Percentiles rank a stretch among this genome's conserved stretches.
Evolutionary conservation across 2,797 vertebrate genomes (phyloP).

Genomic region (Oceanodroma leucorhoa): DNA sequence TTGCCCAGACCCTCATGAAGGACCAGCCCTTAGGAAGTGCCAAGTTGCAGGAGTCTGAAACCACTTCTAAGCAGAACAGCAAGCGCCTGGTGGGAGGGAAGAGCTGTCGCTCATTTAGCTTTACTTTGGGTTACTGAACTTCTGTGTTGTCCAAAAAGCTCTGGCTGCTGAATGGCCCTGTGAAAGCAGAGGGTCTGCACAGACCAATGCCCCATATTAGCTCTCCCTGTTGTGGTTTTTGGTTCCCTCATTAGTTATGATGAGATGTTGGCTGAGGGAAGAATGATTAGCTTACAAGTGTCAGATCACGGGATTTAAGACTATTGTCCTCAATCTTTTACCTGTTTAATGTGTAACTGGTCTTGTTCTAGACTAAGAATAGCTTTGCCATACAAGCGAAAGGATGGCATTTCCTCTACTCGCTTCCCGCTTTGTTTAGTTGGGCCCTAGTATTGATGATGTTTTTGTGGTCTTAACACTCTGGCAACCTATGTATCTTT

Average conservation of each 20-base stretch:
- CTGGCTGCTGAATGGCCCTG: neutral
- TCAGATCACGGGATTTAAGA: neutral
- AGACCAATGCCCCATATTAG: neutral
- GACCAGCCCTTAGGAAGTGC: constrained; percentile 26
- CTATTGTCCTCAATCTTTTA: neutral
- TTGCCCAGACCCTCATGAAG: constrained; percentile 76
- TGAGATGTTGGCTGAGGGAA: neutral
- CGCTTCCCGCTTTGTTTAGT: neutral
- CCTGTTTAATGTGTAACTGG: neutral
- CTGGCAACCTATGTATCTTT: neutral
- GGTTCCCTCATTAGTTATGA: neutral
- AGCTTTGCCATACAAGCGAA: neutral
- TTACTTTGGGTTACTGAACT: constrained; percentile 75
- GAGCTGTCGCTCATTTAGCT: constrained; percentile 83
- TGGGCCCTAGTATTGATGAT: neutral
- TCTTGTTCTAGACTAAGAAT: neutral
- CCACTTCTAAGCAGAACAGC: constrained; percentile 58
- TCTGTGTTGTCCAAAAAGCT: neutral
- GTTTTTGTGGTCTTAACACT: neutral
- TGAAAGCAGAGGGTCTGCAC: constrained; percentile 24
- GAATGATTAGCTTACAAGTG: neutral
- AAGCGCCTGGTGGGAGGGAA: constrained; percentile 83
- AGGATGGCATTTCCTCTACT: neutral
- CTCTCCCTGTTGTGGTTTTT: neutral
- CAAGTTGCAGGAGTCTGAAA: constrained; percentile 45